Conservation (phyloP, 2,797 vertebrate genomes). For the Gymnoscopelus braueri region DNA sequence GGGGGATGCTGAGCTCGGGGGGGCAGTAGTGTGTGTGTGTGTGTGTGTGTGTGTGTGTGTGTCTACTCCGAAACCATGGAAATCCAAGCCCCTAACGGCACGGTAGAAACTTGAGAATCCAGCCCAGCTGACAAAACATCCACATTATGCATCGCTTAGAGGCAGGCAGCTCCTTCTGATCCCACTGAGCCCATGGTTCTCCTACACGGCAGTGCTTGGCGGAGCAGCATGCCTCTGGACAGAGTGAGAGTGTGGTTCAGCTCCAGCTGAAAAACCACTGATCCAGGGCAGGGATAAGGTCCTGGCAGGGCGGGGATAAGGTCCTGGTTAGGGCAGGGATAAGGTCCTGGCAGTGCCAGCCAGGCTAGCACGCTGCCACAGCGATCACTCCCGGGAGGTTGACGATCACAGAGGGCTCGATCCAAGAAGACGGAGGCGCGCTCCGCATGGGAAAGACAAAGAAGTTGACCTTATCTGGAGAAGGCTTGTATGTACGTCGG, state of each 20-base stretch:
- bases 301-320: too few relatives aligned
- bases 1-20: slow-evolving; percentile 27
- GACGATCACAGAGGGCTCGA: slow-evolving; percentile 47
- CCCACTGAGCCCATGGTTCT: slow-evolving; percentile 51
- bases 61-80: slow-evolving; percentile 45
- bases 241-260: slow-evolving; percentile 57
- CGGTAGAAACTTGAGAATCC: slow-evolving; percentile 53
- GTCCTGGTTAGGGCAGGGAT: too few relatives aligned
- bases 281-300: slow-evolving; percentile 34
- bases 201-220: slow-evolving; percentile 51
- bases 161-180: slow-evolving; percentile 46
- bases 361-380: too few relatives aligned
- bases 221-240: slow-evolving; percentile 42
- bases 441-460: slow-evolving; percentile 41
- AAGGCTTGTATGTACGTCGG: slow-evolving; percentile 1
- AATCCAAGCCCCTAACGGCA: slow-evolving; percentile 59
- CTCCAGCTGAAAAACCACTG: slow-evolving; percentile 13
- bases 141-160: slow-evolving; percentile 60
- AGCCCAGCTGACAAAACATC: slow-evolving; percentile 64
- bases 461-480: slow-evolving; percentile 34
- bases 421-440: slow-evolving; percentile 25
- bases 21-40: slow-evolving; percentile 7
- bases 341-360: too few relatives aligned
- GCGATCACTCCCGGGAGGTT: too few relatives aligned
- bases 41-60: too few relatives aligned